Conservation (phyloP, 1,140 invertebrate species). For the Drosophila tani region DNA sequence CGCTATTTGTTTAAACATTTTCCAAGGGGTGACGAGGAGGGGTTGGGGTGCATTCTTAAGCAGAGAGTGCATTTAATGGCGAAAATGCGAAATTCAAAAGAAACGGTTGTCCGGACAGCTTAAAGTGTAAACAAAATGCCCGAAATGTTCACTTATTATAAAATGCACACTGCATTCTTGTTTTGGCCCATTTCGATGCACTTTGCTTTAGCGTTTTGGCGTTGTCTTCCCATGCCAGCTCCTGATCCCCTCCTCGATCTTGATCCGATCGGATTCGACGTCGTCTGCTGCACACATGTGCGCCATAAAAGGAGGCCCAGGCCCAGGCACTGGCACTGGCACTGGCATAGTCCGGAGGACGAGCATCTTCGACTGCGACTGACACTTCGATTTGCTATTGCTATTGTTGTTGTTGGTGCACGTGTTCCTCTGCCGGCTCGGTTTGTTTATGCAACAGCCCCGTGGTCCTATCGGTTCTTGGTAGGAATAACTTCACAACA, state of each 20-base stretch:
- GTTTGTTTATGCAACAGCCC: conserved; percentile 72
- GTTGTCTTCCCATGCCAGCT: conserved; percentile 46
- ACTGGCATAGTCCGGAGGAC: conserved; percentile 23
- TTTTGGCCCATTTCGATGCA: conserved; percentile 77
- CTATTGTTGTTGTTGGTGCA: conserved; percentile 65
- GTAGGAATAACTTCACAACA: conserved; percentile 75
- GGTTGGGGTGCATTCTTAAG: conserved; percentile 61
- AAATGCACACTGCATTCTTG: conserved; percentile 60
- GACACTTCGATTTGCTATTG: conserved; percentile 75
- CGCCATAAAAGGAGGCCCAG: conserved; percentile 65
- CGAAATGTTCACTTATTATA: conserved; percentile 74
- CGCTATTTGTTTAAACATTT: conserved; percentile 75
- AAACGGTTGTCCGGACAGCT: conserved; percentile 56
- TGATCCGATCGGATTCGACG: conserved; percentile 11
- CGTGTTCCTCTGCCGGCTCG: conserved; percentile 59
- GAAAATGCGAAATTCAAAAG: conserved; percentile 52
- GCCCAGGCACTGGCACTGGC: background rate
- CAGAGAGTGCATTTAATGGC: conserved; percentile 80
- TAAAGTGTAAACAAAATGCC: conserved; percentile 80
- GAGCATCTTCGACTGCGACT: conserved; percentile 61
- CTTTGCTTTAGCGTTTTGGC: conserved; percentile 65
- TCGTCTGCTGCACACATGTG: conserved; percentile 80
- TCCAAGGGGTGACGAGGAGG: background rate
- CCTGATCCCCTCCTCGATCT: conserved; percentile 7
- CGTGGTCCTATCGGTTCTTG: conserved; percentile 66